These are phyloP conservation scores for Zapornia atra DNA, from an alignment of 2,113 vertebrate species.

Conservation along the genomic window DNA sequence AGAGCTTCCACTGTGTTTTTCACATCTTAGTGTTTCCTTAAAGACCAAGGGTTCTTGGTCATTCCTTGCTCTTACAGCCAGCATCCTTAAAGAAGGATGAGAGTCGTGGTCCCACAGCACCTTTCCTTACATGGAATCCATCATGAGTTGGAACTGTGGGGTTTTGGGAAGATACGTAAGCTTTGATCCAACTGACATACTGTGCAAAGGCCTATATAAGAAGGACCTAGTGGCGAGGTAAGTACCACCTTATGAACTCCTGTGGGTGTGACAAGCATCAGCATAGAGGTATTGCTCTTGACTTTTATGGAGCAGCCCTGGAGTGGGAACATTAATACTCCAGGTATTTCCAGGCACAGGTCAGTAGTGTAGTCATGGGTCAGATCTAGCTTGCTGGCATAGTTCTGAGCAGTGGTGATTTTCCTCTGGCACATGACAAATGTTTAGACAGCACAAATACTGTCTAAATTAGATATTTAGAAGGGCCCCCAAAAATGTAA, in stretches of 20 bases:
- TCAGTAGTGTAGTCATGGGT: background rate
- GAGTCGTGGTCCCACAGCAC: background rate
- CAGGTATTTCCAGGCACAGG: background rate
- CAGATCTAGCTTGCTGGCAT: background rate
- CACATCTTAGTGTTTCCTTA: background rate
- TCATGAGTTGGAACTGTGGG: background rate
- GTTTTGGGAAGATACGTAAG: background rate
- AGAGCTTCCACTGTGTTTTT: accelerated
- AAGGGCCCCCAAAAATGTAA: too few species aligned
- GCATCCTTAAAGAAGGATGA: background rate
- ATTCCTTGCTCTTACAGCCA: background rate
- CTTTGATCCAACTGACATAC: background rate
- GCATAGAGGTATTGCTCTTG: background rate
- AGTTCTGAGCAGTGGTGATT: background rate
- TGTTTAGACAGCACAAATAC: too few species aligned
- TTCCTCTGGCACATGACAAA: too few species aligned
- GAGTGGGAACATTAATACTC: background rate
- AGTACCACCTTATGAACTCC: background rate
- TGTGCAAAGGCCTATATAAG: background rate
- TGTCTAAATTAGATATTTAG: too few species aligned
- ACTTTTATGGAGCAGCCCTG: background rate
- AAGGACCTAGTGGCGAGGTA: background rate
- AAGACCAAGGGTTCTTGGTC: background rate
- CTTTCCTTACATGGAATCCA: background rate
- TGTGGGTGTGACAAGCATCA: background rate